phyloP scores from a whole-genome alignment of 2,113 vertebrate species.

The Crotophaga sulcirostris region DNA sequence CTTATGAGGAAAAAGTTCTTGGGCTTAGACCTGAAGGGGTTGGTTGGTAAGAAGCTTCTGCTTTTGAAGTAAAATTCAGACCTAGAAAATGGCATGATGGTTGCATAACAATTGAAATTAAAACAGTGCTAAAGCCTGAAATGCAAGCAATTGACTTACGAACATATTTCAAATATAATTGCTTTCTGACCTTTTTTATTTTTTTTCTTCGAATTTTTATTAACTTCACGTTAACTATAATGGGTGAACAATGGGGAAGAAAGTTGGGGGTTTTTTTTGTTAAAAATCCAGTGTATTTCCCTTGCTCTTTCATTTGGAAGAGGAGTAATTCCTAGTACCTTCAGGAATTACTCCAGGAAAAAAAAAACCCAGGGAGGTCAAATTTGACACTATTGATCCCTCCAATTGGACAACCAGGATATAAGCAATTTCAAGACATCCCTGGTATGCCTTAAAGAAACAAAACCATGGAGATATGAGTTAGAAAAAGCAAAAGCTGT shows the following conservation, averaged over 20 bases:
- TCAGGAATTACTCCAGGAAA: not conserved
- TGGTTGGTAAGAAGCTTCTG: slow-evolving; percentile 22
- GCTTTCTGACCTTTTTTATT: not conserved
- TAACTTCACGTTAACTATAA: not conserved
- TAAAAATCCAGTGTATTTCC: not conserved
- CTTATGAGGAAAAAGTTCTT: not conserved
- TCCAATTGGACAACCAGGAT: not conserved
- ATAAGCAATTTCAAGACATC: not conserved
- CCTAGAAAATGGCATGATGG: slow-evolving; percentile 26
- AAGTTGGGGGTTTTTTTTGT: not conserved
- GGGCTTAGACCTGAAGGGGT: not conserved
- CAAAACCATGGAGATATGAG: not conserved
- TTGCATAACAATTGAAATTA: slow-evolving; percentile 40
- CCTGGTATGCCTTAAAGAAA: not conserved
- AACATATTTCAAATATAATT: not conserved
- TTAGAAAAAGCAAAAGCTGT: not conserved
- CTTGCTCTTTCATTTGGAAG: not conserved
- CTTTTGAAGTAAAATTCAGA: slow-evolving; percentile 21
- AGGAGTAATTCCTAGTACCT: not conserved
- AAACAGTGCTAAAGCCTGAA: not conserved
- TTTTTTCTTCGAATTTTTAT: slow-evolving; percentile 14
- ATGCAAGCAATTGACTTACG: not conserved
- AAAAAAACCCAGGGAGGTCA: not conserved
- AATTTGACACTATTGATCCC: not conserved
- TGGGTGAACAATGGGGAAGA: not conserved